Evolutionary conservation across 2,888 invertebrate genomes (phyloP), one percentile per base, ranked within the genome.

Genomic region (Calameuta pallipes): DNA sequence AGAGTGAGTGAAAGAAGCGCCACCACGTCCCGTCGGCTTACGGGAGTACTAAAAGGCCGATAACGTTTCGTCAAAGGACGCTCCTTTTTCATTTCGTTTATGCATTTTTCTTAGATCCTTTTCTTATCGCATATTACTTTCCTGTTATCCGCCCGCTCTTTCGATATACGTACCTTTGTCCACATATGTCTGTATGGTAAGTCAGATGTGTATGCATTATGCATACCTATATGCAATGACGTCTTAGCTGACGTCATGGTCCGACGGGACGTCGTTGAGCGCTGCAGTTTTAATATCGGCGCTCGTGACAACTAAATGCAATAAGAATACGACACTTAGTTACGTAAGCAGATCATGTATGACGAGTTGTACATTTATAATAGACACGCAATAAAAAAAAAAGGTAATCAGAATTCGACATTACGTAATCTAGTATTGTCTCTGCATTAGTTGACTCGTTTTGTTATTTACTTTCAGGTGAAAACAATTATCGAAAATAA

Each of bases 331-430:
- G n/a, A 36, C 36, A 35, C 34, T 83, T 86, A 85, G 87, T 84
- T 83, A 84, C 78, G 80, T 89, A 89, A 88, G 86, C 85, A 88
- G 84, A 88, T 86, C 84, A 88, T 89, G 89, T 90, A 88, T 89
- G 84, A 87, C 85, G 85, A 90, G 89, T 90, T 90, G 90, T 90
- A 90, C 89, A 90, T 90, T 90, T 90, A 90, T 90, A 90, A 90
- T 90, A 90, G 90, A 87, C 81, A 87, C 85, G 86, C 86, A 88
- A 88, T 85, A 87, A 85, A 86, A 84, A 34, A 86, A 34, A 86
- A 81, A 86, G 68, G 36, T 74, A 78, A 33, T 75, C 68, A 75
- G 71, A 69, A 68, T 75, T 75, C 35, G 78, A 78, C 36, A 56
- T 56, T 23, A 56, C 23, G 41, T 56, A 56, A 56, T 56, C 41